Evolutionary conservation across 2,888 invertebrate genomes (phyloP).

Genomic region (Dasysyrphus albostriatus): DNA sequence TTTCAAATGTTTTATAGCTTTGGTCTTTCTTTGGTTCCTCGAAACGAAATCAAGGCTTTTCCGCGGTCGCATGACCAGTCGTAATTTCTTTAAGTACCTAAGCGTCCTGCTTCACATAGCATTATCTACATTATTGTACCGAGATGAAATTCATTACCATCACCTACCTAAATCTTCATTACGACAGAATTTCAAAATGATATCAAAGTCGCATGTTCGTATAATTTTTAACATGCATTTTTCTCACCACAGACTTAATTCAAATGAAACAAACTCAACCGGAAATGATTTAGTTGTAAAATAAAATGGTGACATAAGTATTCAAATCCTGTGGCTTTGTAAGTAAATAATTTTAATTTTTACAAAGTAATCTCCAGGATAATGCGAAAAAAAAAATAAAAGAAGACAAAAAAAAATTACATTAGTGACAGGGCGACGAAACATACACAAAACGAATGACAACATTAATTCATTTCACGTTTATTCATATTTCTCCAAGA

Average conservation of each 20-base stretch:
- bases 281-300: conserved; percentile 29
- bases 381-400: conserved; percentile 3
- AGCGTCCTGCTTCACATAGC: too few species aligned
- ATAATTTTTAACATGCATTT: background rate
- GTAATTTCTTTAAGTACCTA: too few species aligned
- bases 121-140: too few species aligned
- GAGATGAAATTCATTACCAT: too few species aligned
- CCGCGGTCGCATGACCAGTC: too few species aligned
- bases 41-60: too few species aligned
- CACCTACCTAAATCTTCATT: too few species aligned
- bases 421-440: conserved; percentile 43
- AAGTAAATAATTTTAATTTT: conserved; percentile 24
- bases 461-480: conserved; percentile 55
- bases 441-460: conserved; percentile 35
- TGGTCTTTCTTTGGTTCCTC: too few species aligned
- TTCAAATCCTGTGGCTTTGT: background rate
- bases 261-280: conserved; percentile 21
- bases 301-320: background rate
- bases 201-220: background rate
- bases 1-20: too few species aligned
- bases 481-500: conserved; percentile 37
- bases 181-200: background rate
- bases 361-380: background rate
- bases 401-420: conserved; percentile 7
- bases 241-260: background rate